Base-by-base conservation (phyloP, 2,888 invertebrate species). In the Parochlus steinenii region DNA sequence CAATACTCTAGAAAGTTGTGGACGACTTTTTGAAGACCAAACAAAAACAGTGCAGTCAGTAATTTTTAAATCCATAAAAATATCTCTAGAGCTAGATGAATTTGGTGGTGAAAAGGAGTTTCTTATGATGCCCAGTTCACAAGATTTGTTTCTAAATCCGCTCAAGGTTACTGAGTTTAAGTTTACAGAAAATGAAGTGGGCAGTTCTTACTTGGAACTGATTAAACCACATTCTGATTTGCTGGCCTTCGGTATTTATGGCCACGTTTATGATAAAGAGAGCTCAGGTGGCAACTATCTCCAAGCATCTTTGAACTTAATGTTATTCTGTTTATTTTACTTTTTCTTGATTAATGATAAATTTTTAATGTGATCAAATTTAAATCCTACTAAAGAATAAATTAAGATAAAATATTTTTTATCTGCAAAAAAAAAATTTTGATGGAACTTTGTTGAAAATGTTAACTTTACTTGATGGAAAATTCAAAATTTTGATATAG, bases 1-100 rank as follows among this genome's bases (percentile, higher is more conserved):
- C 36, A 37, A 45, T 8, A 46, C 46, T 5, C 14, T 51, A 10
- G 18, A 46, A 33, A 46, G 42, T 36, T 61, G 61, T 43, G 52
- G 51, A 10, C 6, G 27, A 26, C 6, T 26, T 26, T n/a, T n/a
- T n/a, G n/a, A n/a, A n/a, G n/a, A n/a, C 27, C 27, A 26, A 26
- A 26, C 27, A 6, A 10, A 6, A 12, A 26, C 6, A 8, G 8
- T 26, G 6, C 8, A 26, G n/a, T 11, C n/a, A 11, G 12, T 26
- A 6, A 26, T 12, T 6, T 26, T 26, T n/a, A 11, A 26, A 26
- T 6, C n/a, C 6, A 26, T 26, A 6, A 26, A 26, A 11, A 26
- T 26, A 7, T 10, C 27, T n/a, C 8, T 12, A 12, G 12, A 8
- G 6, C 12, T 26, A 8, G 12, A n/a, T 26, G 6, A 11, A 26